A percentile compares a stretch with the other conserved stretches of the same genome.
Evolutionary conservation across 2,113 vertebrate species (phyloP).

Genomic region (Siniperca chuatsi): DNA sequence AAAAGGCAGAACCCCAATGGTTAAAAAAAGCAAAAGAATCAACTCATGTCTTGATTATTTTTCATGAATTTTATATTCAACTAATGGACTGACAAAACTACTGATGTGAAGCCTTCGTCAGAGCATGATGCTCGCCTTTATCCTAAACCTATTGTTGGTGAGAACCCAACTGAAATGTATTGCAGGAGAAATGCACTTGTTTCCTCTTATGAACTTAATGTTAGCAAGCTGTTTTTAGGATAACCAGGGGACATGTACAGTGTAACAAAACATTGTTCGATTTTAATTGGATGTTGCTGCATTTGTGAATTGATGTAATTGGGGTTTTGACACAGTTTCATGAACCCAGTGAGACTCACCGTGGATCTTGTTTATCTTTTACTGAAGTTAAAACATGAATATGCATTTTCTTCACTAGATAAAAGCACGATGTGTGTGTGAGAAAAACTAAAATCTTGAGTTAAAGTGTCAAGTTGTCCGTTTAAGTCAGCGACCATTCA

Average conservation of each 20-base stretch:
- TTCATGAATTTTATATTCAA: not conserved
- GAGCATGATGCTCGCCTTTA: too few species aligned
- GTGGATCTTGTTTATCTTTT: not conserved
- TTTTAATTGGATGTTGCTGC: conserved; percentile 48
- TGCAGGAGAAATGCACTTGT: not conserved
- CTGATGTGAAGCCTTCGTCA: not conserved
- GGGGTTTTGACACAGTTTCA: conserved; percentile 32
- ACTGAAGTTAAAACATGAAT: not conserved
- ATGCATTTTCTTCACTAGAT: not conserved
- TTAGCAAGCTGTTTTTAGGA: not conserved
- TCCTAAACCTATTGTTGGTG: not conserved
- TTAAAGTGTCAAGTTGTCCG: not conserved
- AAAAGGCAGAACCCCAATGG: not conserved
- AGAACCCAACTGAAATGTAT: not conserved
- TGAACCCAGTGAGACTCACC: conserved; percentile 10
- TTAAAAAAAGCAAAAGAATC: not conserved
- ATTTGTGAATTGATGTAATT: conserved; percentile 24
- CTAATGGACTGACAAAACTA: not conserved
- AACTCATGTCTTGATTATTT: not conserved
- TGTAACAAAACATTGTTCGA: not conserved
- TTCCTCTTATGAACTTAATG: not conserved
- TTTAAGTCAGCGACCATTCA: not conserved
- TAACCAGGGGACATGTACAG: not conserved
- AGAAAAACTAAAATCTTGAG: not conserved
- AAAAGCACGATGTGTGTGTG: not conserved